These are phyloP conservation scores for Emys orbicularis DNA, from an alignment of 2,797 vertebrate genomes.

Conservation along the genomic window DNA sequence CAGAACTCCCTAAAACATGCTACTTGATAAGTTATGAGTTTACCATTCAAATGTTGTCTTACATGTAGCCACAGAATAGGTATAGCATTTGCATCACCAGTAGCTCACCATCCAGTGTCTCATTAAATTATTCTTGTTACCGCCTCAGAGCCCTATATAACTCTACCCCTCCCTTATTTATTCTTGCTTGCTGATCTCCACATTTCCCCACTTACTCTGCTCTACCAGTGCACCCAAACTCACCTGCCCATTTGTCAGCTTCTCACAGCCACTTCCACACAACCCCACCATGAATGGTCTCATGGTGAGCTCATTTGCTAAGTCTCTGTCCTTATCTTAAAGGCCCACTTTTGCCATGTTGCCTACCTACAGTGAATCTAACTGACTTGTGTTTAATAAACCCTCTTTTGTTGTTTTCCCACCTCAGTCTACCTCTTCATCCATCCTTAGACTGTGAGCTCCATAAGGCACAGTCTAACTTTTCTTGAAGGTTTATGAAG, in stretches of 20 bases:
- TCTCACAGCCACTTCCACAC: not conserved
- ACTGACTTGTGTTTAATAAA: not conserved
- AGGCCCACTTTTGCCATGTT: not conserved
- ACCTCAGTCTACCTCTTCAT: not conserved
- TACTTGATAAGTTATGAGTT: conserved; percentile 19
- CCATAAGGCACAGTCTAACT: not conserved
- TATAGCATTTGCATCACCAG: conserved; percentile 49
- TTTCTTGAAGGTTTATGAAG: not conserved
- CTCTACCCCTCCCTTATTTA: conserved; percentile 10
- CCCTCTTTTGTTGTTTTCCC: not conserved
- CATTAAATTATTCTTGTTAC: conserved; percentile 54
- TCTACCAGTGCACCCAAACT: conserved; percentile 4
- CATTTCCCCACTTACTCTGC: conserved; percentile 42
- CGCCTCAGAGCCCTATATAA: conserved; percentile 59
- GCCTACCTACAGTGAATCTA: not conserved
- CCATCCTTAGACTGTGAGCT: not conserved
- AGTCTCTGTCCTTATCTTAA: not conserved
- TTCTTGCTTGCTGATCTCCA: not conserved
- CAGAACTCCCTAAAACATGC: conserved; percentile 25
- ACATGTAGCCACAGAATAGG: conserved; percentile 29
- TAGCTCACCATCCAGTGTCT: conserved; percentile 22
- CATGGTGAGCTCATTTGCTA: not conserved
- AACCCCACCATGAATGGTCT: not conserved
- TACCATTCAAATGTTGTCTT: conserved; percentile 40
- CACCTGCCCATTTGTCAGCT: not conserved